Evolutionary conservation across 2,113 vertebrate genomes (phyloP).

Genomic region (Myiozetetes cayanensis): DNA sequence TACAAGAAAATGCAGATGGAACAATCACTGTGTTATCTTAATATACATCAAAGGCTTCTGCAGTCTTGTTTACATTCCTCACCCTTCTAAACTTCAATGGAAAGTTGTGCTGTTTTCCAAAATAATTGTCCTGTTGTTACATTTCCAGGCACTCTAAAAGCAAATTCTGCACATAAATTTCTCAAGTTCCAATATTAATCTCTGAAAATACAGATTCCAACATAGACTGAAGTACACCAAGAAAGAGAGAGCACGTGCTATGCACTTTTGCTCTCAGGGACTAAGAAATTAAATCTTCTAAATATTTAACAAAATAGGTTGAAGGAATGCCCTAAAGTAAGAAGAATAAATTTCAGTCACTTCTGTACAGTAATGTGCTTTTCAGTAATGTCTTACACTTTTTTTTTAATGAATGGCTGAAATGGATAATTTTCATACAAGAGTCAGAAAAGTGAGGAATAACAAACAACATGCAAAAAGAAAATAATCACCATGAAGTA

Average conservation of each 20-base stretch:
- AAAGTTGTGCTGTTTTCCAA: neutral
- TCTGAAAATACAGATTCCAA: neutral
- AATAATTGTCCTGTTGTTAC: neutral
- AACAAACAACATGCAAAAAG: slow-evolving; percentile 5
- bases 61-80: slow-evolving; percentile 48
- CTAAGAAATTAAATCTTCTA: neutral
- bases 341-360: slow-evolving; percentile 4
- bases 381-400: neutral
- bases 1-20: slow-evolving; percentile 35
- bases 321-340: neutral
- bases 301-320: neutral
- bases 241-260: neutral
- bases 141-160: neutral
- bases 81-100: slow-evolving; percentile 15
- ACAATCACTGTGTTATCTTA: slow-evolving; percentile 57
- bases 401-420: neutral
- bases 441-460: slow-evolving; percentile 51
- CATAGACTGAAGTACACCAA: neutral
- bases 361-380: neutral
- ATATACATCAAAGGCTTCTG: neutral
- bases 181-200: neutral
- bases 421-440: neutral
- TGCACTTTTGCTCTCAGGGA: neutral
- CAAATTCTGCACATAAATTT: neutral
- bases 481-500: neutral